A percentile compares a stretch with the other conserved stretches of the same genome.
phyloP scores from a whole-genome alignment of 1,140 invertebrate species.

The Apis cerana region DNA sequence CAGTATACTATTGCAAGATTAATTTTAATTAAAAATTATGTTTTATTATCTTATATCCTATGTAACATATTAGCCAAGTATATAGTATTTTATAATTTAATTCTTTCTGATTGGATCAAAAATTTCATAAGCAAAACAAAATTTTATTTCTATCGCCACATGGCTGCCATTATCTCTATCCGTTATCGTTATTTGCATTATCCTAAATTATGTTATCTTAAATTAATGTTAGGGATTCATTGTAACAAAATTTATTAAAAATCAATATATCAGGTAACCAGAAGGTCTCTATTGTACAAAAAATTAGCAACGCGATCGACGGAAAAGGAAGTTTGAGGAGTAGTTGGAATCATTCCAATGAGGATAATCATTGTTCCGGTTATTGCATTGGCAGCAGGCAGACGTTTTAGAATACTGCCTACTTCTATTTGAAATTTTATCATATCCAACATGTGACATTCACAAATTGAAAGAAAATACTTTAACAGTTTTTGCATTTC shows the following conservation, averaged over 20 bases:
- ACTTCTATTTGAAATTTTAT: slow-evolving; percentile 63
- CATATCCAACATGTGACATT: slow-evolving; percentile 1
- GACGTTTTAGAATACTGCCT: slow-evolving; percentile 62
- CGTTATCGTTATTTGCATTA: slow-evolving; percentile 3
- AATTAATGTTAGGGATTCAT: slow-evolving; percentile 6
- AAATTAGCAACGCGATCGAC: slow-evolving; percentile 9
- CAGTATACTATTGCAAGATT: too few relatives aligned
- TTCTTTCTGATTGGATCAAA: too few relatives aligned
- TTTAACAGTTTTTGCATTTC: not conserved
- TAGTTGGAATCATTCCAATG: slow-evolving; percentile 71
- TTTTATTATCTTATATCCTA: too few relatives aligned
- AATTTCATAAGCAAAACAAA: not conserved
- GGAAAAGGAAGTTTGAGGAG: slow-evolving; percentile 30
- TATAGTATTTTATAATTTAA: not conserved
- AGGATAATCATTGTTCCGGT: slow-evolving; percentile 70
- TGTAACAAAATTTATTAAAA: slow-evolving; percentile 36
- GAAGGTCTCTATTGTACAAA: slow-evolving; percentile 28
- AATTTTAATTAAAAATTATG: too few relatives aligned
- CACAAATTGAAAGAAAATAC: slow-evolving; percentile 1
- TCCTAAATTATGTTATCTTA: slow-evolving; percentile 11
- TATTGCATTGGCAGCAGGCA: slow-evolving; percentile 66
- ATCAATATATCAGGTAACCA: slow-evolving; percentile 32
- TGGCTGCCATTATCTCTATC: not conserved
- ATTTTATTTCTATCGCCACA: not conserved
- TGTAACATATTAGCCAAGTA: too few relatives aligned